phyloP scores from a whole-genome alignment of 37 sponge, comb jelly and placozoan genomes.

The Agelas oroides region DNA sequence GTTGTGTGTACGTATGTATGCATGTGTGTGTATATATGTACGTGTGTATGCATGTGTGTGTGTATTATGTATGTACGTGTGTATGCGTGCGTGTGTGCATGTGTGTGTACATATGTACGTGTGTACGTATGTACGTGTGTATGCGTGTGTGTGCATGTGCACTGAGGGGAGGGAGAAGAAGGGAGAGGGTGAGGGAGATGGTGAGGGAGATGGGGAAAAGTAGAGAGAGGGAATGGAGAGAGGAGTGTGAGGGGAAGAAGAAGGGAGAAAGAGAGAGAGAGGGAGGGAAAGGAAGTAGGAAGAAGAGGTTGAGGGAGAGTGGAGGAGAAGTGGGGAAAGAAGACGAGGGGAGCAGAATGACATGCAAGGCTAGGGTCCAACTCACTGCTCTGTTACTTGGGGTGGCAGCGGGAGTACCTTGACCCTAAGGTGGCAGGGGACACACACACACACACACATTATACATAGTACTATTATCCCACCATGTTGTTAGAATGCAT shows the following conservation, averaged over 20 bases:
- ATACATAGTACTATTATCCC: background rate
- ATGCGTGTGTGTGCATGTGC: conserved; percentile 18
- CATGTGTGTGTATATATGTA: background rate
- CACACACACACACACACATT: background rate
- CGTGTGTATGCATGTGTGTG: conserved; percentile 19
- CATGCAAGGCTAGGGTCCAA: too few species aligned
- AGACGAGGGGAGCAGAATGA: too few species aligned
- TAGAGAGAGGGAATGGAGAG: too few species aligned
- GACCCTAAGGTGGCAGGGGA: background rate
- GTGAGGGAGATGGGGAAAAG: conserved; percentile 1
- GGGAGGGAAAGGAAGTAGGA: too few species aligned
- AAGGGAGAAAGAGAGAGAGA: background rate
- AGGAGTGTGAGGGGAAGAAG: background rate
- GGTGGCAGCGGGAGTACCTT: background rate
- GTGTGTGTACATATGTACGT: conserved; percentile 10
- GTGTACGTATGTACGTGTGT: background rate
- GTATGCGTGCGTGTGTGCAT: background rate
- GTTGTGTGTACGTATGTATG: background rate
- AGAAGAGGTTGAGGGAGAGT: background rate
- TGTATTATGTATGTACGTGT: background rate
- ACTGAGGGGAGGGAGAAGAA: background rate
- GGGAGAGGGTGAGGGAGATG: background rate
- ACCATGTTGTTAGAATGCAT: too few species aligned
- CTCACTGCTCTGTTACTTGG: too few species aligned
- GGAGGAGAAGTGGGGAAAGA: background rate